A percentile compares a stretch with the other conserved stretches of the same genome.
Conservation (phyloP, 2,797 vertebrate species). For the Octomys mimax region DNA sequence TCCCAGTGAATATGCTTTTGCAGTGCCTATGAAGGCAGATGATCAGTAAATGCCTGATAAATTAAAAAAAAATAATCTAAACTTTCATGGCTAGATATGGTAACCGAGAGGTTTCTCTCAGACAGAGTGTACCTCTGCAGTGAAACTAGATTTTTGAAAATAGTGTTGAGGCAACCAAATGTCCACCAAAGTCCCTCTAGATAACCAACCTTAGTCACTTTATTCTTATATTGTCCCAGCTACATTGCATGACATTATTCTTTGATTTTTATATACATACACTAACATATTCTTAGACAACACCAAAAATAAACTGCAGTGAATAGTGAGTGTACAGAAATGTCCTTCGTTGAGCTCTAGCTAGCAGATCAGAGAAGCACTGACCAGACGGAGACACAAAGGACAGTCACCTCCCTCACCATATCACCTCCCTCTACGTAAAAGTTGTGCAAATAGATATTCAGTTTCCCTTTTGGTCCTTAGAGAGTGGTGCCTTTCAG, state of each 20-base stretch:
- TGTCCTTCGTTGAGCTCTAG: accelerated
- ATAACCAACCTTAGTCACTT: not conserved
- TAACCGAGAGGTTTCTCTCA: not conserved
- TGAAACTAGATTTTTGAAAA: not conserved
- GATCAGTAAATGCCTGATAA: not conserved
- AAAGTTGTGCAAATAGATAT: not conserved
- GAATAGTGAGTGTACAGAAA: not conserved
- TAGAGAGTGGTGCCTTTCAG: not conserved
- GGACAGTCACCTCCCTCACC: too few species aligned
- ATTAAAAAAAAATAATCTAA: not conserved
- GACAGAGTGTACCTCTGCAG: accelerated
- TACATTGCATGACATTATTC: not conserved
- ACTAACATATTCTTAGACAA: not conserved
- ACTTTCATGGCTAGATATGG: not conserved
- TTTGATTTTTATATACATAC: not conserved
- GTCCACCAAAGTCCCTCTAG: not conserved
- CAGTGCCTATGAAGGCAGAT: not conserved
- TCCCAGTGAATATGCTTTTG: not conserved
- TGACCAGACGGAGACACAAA: not conserved
- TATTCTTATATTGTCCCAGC: not conserved
- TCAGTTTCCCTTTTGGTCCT: not conserved
- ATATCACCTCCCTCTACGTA: accelerated
- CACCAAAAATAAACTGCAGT: not conserved
- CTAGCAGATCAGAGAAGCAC: not conserved
- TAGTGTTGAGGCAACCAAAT: not conserved